These are phyloP conservation scores for Drosophila malerkotliana DNA, from an alignment of 1,140 invertebrate genomes.

Conservation along the genomic window DNA sequence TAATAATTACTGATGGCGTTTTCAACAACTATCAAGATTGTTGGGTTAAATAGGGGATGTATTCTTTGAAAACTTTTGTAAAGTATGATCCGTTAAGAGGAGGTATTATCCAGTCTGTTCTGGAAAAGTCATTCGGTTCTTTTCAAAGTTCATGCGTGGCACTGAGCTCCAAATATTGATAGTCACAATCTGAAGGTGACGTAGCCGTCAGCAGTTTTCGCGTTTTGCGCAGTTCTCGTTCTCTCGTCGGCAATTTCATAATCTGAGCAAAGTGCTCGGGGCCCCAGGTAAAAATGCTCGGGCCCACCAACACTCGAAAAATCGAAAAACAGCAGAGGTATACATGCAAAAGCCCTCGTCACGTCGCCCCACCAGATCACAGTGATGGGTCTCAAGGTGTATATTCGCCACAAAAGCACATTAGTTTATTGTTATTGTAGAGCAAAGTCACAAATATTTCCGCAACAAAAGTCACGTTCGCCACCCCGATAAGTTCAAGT, in stretches of 20 bases:
- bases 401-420: slow-evolving; percentile 15
- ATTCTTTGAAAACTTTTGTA: no score
- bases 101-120: slow-evolving; percentile 29
- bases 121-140: slow-evolving; percentile 15
- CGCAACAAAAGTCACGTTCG: slow-evolving; percentile 46
- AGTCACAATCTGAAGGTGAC: slow-evolving; percentile 55
- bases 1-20: not conserved
- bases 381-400: slow-evolving; percentile 17
- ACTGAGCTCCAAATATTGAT: slow-evolving; percentile 38
- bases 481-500: slow-evolving; percentile 30
- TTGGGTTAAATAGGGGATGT: no score
- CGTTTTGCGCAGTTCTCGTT: slow-evolving; percentile 57
- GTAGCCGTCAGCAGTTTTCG: slow-evolving; percentile 54
- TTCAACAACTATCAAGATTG: no score
- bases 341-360: slow-evolving; percentile 33
- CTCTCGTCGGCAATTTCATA: slow-evolving; percentile 47
- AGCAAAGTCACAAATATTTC: slow-evolving; percentile 50
- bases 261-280: slow-evolving; percentile 49
- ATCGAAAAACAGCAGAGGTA: not conserved
- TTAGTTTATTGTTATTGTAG: slow-evolving; percentile 39
- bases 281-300: slow-evolving; percentile 24
- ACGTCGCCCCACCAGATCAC: slow-evolving; percentile 48
- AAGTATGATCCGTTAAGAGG: not conserved
- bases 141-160: slow-evolving; percentile 50
- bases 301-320: slow-evolving; percentile 13